Conservation (phyloP, 1,140 invertebrate genomes). For the Camponotus pennsylvanicus region DNA sequence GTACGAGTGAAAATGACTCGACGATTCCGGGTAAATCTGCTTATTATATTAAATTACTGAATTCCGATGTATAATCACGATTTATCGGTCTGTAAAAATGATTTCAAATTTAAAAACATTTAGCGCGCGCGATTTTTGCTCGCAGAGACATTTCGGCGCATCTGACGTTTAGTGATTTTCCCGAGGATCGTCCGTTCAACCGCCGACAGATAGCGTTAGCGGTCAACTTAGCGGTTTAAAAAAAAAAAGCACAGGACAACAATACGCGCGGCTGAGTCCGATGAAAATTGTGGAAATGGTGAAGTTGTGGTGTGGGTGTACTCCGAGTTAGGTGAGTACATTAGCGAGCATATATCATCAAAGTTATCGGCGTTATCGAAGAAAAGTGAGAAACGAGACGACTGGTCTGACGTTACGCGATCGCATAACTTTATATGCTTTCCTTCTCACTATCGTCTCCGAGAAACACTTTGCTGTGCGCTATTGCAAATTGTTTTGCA, state of each 20-base stretch:
- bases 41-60: too few relatives aligned
- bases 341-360: neutral
- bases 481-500: slow-evolving; percentile 38
- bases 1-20: too few relatives aligned
- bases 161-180: neutral
- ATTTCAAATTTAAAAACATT: neutral
- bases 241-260: slow-evolving; percentile 75
- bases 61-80: too few relatives aligned
- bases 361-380: slow-evolving; percentile 22
- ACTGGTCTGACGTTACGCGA: neutral
- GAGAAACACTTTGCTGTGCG: slow-evolving; percentile 37
- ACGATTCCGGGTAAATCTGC: too few relatives aligned
- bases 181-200: neutral
- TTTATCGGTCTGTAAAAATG: neutral
- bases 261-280: slow-evolving; percentile 71
- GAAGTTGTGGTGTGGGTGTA: slow-evolving; percentile 75
- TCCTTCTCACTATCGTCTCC: neutral
- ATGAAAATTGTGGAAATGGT: slow-evolving; percentile 80
- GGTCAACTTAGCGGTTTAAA: slow-evolving; percentile 63
- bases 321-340: slow-evolving; percentile 80
- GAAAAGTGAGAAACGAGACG: neutral
- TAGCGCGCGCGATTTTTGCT: neutral
- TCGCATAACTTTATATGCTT: neutral
- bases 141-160: neutral
- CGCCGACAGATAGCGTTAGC: slow-evolving; percentile 66